Conservation (phyloP, 2,113 vertebrate genomes). For the Glaucidium brasilianum region DNA sequence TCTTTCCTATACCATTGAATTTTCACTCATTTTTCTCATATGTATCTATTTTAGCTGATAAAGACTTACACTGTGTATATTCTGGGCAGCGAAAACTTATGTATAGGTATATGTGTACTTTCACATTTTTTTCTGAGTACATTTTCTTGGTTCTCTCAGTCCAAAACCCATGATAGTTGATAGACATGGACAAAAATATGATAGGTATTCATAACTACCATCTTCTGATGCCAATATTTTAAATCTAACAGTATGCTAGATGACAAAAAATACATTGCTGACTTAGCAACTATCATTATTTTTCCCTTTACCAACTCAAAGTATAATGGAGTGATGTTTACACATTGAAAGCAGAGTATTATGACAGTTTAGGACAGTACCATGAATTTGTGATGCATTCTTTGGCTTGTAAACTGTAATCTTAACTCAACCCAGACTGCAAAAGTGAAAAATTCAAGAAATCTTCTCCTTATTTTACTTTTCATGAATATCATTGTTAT, state of each 20-base stretch:
- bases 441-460: neutral
- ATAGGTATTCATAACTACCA: neutral
- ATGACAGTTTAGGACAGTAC: neutral
- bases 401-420: neutral
- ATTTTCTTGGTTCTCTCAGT: neutral
- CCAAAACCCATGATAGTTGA: neutral
- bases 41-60: neutral
- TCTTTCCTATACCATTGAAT: neutral
- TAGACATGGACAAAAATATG: neutral
- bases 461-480: neutral
- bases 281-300: neutral
- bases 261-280: neutral
- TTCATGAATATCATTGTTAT: neutral
- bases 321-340: neutral
- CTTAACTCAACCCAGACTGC: neutral
- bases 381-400: neutral
- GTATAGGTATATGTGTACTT: accelerated
- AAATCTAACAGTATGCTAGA: neutral
- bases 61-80: neutral
- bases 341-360: neutral
- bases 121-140: neutral
- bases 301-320: neutral
- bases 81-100: neutral
- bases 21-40: neutral
- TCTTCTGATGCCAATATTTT: neutral